A percentile compares a stretch with the other conserved stretches of the same genome.
Evolutionary conservation across 2,797 vertebrate species (phyloP).

Genomic region (Podarcis lilfordi): DNA sequence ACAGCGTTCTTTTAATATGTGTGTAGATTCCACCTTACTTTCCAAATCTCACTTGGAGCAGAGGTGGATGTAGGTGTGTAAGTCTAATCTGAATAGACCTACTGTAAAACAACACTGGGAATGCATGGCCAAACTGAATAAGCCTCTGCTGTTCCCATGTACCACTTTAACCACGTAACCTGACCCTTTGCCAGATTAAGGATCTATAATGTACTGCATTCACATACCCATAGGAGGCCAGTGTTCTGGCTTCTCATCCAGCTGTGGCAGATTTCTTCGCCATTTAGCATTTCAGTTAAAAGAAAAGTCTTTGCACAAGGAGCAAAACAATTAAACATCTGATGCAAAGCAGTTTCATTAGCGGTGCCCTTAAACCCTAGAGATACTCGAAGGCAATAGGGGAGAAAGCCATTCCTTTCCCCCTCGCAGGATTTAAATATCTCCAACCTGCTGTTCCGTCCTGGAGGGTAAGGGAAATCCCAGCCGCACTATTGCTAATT

Average conservation of each 20-base stretch:
- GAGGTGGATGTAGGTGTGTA: background rate
- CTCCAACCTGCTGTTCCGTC: background rate
- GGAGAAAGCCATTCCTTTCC: too few relatives aligned
- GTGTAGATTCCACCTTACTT: background rate
- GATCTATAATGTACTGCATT: background rate
- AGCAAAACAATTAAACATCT: background rate
- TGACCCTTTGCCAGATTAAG: background rate
- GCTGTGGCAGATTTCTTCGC: background rate
- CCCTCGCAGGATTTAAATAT: constrained; percentile 2
- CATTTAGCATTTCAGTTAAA: background rate
- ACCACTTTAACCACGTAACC: background rate
- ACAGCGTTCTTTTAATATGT: too few relatives aligned
- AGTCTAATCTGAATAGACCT: background rate
- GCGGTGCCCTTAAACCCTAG: background rate
- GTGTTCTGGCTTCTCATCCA: background rate
- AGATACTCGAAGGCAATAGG: background rate
- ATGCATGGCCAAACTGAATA: background rate
- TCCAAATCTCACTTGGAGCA: background rate
- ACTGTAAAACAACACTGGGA: background rate
- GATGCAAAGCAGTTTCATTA: background rate
- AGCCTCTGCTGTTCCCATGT: background rate
- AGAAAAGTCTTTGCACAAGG: background rate
- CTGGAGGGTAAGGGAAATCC: constrained; percentile 14
- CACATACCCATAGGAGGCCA: background rate
- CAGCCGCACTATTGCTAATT: constrained; percentile 2